Conservation (phyloP, 2,888 invertebrate species). For the Patella caerulea region DNA sequence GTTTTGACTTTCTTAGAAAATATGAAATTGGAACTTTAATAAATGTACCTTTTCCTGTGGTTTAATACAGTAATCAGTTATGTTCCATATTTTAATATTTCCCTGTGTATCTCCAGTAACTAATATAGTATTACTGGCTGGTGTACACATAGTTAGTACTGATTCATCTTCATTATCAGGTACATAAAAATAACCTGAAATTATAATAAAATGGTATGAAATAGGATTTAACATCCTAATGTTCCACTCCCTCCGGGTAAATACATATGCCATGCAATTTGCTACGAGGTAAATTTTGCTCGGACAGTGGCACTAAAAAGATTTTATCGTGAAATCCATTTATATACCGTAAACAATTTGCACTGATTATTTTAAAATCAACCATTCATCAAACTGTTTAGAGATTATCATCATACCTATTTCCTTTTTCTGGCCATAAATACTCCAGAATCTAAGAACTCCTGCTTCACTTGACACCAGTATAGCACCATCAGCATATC, state of each 20-base stretch:
- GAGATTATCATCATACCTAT: conserved; percentile 50
- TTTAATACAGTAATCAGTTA: conserved; percentile 61
- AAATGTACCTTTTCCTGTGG: conserved; percentile 34
- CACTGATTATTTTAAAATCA: not conserved
- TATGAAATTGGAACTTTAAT: no score
- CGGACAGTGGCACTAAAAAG: no score
- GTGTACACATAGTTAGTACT: conserved; percentile 64
- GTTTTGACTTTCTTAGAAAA: no score
- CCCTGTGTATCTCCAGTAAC: conserved; percentile 69
- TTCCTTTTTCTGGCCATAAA: conserved; percentile 58
- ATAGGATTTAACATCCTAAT: no score
- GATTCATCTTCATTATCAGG: conserved; percentile 64
- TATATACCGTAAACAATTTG: no score
- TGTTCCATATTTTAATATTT: conserved; percentile 64
- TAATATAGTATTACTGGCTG: conserved; percentile 56
- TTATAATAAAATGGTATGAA: no score
- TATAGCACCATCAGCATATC: conserved; percentile 60
- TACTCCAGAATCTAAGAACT: conserved; percentile 67
- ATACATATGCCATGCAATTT: no score
- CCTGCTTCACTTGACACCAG: conserved; percentile 70
- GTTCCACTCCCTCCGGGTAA: no score
- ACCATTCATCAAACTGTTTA: not conserved
- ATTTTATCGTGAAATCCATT: no score
- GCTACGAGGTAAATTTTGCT: no score
- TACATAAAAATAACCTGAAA: conserved; percentile 64